Base-by-base conservation (phyloP, 2,113 vertebrate genomes). In the Scomber colias region DNA sequence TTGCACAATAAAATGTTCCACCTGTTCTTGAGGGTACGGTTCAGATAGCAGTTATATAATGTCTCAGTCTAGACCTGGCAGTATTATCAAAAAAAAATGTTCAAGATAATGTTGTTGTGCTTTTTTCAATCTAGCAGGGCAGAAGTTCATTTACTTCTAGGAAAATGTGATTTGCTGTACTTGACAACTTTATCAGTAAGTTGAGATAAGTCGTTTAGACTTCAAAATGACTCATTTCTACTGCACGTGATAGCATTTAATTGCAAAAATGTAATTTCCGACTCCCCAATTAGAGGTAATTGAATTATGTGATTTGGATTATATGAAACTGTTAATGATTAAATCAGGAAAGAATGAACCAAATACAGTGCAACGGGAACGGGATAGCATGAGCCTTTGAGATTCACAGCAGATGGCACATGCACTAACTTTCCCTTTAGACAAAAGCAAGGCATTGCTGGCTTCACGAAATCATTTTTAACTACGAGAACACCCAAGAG, bases 351-450 rank as follows among this genome's bases (percentile, higher is more conserved):
- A 53, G 0, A 68, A 68, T 59, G 6, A 72, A 55, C 7, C 14
- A 55, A 66, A 3, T 19, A 2, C 53, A 69, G 45, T 4, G 56
- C 49, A 71, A 64, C 24, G n/a, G 55, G 16, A 75, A 24, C 27
- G 64, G 17, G 68, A 49, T 49, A 63, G 8, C 65, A 48, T 44
- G 62, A 55, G 65, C 45, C 24, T 72, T 51, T 40, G 77, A 44
- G 60, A 67, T 54, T 65, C 35, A 62, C 49, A 65, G 27, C 82
- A 84, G 74, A 77, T 85, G 79, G 78, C 55, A 71, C 54, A 70
- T 53, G 44, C 62, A 55, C 19, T 49, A 79, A 81, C 76, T 65
- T 73, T 17, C 11, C 73, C 35, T 77, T 79, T 45, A 17, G 30
- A 75, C 55, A 35, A 30, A 74, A 67, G 53, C 21, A 69, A 10